Conservation (phyloP, 2,113 vertebrate genomes). For the Bucco capensis region DNA sequence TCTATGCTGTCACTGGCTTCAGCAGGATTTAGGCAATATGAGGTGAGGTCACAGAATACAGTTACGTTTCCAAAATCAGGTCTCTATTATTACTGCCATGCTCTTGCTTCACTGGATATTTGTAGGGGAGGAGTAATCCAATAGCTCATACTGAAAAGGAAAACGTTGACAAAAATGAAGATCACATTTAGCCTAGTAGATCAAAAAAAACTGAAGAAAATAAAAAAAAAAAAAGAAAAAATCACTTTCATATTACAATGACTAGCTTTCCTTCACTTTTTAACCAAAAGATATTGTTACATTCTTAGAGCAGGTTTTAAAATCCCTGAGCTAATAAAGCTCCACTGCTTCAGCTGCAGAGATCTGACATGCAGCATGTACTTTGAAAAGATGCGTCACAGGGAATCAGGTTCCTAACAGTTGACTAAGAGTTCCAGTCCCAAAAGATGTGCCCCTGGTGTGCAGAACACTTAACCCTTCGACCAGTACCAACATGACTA, state of each 20-base stretch:
- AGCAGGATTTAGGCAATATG: not conserved
- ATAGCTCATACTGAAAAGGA: not conserved
- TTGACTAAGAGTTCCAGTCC: slow-evolving; percentile 73
- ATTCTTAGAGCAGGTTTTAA: slow-evolving; percentile 62
- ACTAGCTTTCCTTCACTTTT: slow-evolving; percentile 34
- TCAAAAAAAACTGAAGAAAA: too few relatives aligned
- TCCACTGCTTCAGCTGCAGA: slow-evolving; percentile 59
- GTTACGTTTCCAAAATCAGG: not conserved
- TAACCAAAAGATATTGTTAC: slow-evolving; percentile 58
- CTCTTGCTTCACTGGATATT: not conserved
- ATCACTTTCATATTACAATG: slow-evolving; percentile 17
- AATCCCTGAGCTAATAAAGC: slow-evolving; percentile 73
- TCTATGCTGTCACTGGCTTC: not conserved
- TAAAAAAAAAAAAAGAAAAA: not conserved
- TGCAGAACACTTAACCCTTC: slow-evolving; percentile 86
- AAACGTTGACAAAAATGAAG: slow-evolving; percentile 17
- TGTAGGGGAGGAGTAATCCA: not conserved
- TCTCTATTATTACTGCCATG: not conserved
- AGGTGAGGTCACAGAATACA: not conserved
- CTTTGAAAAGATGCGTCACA: slow-evolving; percentile 60
- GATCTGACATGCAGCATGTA: slow-evolving; percentile 68
- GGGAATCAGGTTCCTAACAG: slow-evolving; percentile 73
- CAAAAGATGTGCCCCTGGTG: slow-evolving; percentile 74
- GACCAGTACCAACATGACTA: slow-evolving; percentile 78
- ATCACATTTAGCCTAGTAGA: not conserved